A percentile compares a stretch with the other conserved stretches of the same genome.
Evolutionary conservation across 2,113 vertebrate species (phyloP).

Genomic region (Silurus meridionalis): DNA sequence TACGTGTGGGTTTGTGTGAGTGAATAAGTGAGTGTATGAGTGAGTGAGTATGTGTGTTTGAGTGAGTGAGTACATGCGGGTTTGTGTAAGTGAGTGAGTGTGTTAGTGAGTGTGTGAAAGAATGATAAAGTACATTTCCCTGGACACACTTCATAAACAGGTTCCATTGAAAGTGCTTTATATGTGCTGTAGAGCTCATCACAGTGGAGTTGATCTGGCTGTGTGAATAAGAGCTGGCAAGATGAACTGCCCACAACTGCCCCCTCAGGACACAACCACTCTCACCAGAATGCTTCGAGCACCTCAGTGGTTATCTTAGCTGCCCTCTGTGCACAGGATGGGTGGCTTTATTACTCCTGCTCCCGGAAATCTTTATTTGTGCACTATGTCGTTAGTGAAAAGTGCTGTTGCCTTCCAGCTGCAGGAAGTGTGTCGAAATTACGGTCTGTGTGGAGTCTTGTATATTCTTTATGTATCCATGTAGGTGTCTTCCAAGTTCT

Average conservation of each 20-base stretch:
- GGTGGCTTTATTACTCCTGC: background rate
- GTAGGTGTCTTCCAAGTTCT: background rate
- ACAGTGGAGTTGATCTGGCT: background rate
- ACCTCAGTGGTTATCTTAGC: background rate
- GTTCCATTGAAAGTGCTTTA: background rate
- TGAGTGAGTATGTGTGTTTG: no score
- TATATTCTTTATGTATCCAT: background rate
- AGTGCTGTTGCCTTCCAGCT: background rate
- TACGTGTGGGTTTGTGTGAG: no score
- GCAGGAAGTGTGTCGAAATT: background rate
- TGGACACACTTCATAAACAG: background rate
- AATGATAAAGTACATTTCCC: background rate
- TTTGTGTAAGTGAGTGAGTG: no score
- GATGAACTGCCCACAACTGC: background rate
- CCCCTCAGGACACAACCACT: background rate
- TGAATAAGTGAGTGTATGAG: no score
- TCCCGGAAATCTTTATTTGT: background rate
- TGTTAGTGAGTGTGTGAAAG: no score
- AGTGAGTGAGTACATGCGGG: no score
- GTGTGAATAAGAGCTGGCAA: background rate
- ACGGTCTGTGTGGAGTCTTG: background rate
- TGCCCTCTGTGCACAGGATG: background rate
- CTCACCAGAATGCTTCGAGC: background rate
- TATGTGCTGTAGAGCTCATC: background rate
- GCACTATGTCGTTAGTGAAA: background rate